Evolutionary conservation across 1,140 invertebrate species (phyloP).

Genomic region (Bathynomus jamesi): DNA sequence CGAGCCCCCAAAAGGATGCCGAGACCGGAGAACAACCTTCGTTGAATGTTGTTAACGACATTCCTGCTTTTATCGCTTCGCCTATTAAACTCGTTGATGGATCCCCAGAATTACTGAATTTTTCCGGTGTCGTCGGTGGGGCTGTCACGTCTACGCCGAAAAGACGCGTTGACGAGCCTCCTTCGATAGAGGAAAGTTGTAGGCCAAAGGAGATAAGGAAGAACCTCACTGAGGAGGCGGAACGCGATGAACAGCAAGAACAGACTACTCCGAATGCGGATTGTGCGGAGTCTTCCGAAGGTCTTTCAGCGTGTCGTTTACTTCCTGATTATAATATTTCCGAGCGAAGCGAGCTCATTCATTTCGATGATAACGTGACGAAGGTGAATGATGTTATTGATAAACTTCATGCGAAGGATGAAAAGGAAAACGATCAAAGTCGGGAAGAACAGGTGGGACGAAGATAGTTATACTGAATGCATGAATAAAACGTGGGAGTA

Average conservation of each 20-base stretch:
- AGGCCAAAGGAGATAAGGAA: too few relatives aligned
- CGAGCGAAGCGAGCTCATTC: neutral
- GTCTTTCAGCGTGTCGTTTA: neutral
- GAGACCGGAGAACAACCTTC: constrained; percentile 5
- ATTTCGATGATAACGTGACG: neutral
- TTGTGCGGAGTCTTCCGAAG: neutral
- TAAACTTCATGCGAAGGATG: neutral
- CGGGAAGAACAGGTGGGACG: too few relatives aligned
- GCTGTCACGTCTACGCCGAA: neutral
- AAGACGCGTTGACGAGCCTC: neutral
- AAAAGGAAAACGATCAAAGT: neutral
- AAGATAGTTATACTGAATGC: too few relatives aligned
- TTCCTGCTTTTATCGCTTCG: constrained; percentile 13
- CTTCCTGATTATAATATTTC: too few relatives aligned
- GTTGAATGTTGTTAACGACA: neutral
- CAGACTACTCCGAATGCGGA: neutral
- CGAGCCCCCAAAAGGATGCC: too few relatives aligned
- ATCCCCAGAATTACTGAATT: neutral
- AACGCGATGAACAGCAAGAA: neutral
- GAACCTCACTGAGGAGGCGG: neutral
- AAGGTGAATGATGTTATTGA: neutral
- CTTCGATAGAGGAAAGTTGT: too few relatives aligned
- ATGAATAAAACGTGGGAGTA: too few relatives aligned
- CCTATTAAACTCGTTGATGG: constrained; percentile 3
- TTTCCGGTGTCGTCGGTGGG: neutral